Evolutionary conservation across 2,888 invertebrate species (phyloP).

Genomic region (Thalpophila matura): DNA sequence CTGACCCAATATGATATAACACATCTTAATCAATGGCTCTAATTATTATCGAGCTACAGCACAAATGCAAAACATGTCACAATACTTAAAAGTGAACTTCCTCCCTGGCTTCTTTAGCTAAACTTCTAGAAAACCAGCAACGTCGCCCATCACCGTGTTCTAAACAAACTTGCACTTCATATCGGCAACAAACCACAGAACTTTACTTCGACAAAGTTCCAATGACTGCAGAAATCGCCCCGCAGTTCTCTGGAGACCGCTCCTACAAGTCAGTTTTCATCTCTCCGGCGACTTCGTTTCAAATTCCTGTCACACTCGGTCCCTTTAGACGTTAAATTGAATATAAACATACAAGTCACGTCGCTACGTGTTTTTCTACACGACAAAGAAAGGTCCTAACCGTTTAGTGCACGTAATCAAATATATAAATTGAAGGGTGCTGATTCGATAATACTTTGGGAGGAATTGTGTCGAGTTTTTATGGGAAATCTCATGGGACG

Average conservation of each 20-base stretch:
- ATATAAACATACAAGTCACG: constrained; percentile 79
- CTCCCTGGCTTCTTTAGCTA: background rate
- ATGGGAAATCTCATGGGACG: constrained; percentile 22
- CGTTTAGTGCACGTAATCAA: constrained; percentile 72
- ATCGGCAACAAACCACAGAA: constrained; percentile 15
- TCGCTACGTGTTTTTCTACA: constrained; percentile 69
- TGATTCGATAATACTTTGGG: constrained; percentile 61
- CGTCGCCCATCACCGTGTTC: constrained; percentile 6
- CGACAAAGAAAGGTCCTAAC: constrained; percentile 64
- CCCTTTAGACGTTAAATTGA: constrained; percentile 75
- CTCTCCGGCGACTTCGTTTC: constrained; percentile 57
- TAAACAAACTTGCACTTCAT: constrained; percentile 30
- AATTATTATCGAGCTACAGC: background rate
- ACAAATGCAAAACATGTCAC: background rate
- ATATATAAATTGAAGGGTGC: constrained; percentile 69
- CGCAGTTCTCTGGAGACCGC: constrained; percentile 30
- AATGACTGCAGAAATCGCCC: constrained; percentile 41
- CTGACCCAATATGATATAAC: background rate
- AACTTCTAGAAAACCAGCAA: constrained; percentile 4
- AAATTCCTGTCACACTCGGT: constrained; percentile 65
- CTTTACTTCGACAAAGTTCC: constrained; percentile 37
- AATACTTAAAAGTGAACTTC: background rate
- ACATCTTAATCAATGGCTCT: background rate
- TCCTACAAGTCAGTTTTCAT: constrained; percentile 64
- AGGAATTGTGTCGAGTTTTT: constrained; percentile 50